Evolutionary conservation across 2,797 vertebrate species (phyloP).

Genomic region (Trematomus bernacchii): DNA sequence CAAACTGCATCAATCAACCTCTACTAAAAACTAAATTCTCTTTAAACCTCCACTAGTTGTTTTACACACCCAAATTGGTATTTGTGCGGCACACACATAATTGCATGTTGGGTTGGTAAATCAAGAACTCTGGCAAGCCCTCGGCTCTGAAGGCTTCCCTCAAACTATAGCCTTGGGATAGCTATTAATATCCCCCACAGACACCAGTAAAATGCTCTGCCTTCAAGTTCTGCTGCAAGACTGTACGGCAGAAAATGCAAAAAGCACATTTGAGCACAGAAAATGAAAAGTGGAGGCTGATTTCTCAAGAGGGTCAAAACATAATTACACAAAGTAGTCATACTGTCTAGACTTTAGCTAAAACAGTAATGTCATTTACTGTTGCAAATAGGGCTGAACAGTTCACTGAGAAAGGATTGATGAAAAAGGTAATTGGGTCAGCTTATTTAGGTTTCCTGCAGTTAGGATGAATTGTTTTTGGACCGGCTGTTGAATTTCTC

Average conservation of each 20-base stretch:
- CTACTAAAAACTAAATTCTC: slow-evolving; percentile 67
- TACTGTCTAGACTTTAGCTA: slow-evolving; percentile 54
- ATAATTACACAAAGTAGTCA: slow-evolving; percentile 37
- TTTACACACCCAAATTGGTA: slow-evolving; percentile 88
- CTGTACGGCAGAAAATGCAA: slow-evolving; percentile 44
- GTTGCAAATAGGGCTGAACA: slow-evolving; percentile 38
- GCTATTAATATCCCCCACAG: slow-evolving; percentile 87
- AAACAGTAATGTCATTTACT: slow-evolving; percentile 38
- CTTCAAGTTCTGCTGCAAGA: slow-evolving; percentile 61
- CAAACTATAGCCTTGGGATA: slow-evolving; percentile 86
- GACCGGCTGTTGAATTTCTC: slow-evolving; percentile 31
- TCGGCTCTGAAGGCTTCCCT: slow-evolving; percentile 81
- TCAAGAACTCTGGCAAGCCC: slow-evolving; percentile 83
- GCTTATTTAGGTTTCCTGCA: slow-evolving; percentile 49
- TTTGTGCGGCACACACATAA: slow-evolving; percentile 85
- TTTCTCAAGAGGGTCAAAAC: slow-evolving; percentile 34
- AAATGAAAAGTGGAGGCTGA: slow-evolving; percentile 35
- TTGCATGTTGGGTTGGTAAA: slow-evolving; percentile 86
- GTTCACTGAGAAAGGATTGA: slow-evolving; percentile 16
- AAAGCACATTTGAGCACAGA: slow-evolving; percentile 43
- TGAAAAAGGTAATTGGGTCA: slow-evolving; percentile 38
- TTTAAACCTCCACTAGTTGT: slow-evolving; percentile 80
- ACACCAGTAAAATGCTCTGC: slow-evolving; percentile 73
- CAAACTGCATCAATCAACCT: slow-evolving; percentile 55
- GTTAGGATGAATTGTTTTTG: slow-evolving; percentile 44